These are phyloP conservation scores for Hololepta plana DNA, from an alignment of 2,888 invertebrate species.

Conservation along the genomic window DNA sequence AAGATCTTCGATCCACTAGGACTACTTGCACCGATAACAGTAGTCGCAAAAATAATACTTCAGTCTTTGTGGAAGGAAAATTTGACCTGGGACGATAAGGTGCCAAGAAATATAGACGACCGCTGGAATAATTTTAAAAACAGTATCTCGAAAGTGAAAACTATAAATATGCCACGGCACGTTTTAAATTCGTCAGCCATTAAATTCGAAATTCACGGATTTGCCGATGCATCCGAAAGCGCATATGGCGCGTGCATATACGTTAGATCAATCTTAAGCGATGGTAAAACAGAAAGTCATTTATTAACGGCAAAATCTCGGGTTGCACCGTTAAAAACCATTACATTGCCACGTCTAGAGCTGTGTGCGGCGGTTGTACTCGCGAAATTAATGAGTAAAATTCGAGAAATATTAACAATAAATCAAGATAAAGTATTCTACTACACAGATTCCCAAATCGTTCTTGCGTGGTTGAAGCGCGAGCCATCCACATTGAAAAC, in stretches of 20 bases:
- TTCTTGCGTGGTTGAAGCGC: neutral
- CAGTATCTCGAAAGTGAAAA: neutral
- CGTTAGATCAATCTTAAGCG: neutral
- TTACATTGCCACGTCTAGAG: neutral
- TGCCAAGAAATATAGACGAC: conserved; percentile 3
- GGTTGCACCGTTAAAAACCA: neutral
- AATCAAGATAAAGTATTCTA: neutral
- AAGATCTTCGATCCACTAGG: conserved; percentile 7
- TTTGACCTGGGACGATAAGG: conserved; percentile 6
- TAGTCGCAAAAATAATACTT: conserved; percentile 6
- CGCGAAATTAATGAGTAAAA: neutral
- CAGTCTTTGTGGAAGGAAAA: conserved; percentile 7
- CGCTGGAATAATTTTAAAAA: conserved; percentile 1
- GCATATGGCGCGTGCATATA: conserved; percentile 5
- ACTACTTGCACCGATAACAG: conserved; percentile 5
- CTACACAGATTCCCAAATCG: neutral
- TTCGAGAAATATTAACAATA: neutral
- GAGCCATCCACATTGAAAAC: neutral
- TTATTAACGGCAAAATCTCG: neutral
- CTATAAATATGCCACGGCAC: neutral
- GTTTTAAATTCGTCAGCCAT: neutral
- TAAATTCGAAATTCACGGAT: conserved; percentile 3
- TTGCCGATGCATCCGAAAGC: conserved; percentile 3
- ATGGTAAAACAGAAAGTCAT: neutral
- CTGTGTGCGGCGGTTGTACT: neutral